phyloP scores from a whole-genome alignment of 2,888 invertebrate species.

The Erebia epiphron region DNA sequence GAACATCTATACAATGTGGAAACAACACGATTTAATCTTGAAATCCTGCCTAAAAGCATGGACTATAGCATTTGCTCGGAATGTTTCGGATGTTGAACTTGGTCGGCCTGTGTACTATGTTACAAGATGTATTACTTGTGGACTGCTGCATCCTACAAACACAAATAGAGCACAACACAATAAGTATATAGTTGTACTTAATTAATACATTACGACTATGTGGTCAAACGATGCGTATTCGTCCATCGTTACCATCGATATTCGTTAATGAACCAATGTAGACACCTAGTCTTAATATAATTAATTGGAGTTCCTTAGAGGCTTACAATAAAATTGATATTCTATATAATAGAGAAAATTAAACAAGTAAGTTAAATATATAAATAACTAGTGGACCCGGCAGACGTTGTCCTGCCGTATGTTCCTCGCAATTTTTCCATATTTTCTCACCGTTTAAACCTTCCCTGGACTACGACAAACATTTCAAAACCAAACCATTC shows the following conservation, averaged over 20 bases:
- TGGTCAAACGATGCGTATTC: neutral
- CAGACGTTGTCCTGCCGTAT: no score
- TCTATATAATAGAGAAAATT: neutral
- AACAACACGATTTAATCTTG: slow-evolving; percentile 32
- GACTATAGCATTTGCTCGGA: slow-evolving; percentile 28
- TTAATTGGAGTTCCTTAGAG: neutral
- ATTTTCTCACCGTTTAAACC: no score
- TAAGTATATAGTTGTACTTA: slow-evolving; percentile 7
- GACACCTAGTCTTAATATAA: no score
- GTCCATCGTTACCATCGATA: no score
- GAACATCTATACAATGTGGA: slow-evolving; percentile 24
- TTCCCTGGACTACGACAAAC: no score
- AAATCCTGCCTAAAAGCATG: slow-evolving; percentile 31
- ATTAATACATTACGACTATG: neutral
- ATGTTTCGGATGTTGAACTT: slow-evolving; percentile 35
- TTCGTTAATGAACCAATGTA: no score
- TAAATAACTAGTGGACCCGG: no score
- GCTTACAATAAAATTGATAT: neutral
- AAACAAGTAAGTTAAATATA: neutral
- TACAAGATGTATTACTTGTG: slow-evolving; percentile 10
- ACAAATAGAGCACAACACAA: slow-evolving; percentile 9
- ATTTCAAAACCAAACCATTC: no score
- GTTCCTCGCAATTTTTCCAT: no score
- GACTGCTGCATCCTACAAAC: slow-evolving; percentile 7
- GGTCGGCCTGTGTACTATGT: slow-evolving; percentile 29